phyloP scores from a whole-genome alignment of 2,888 invertebrate genomes.

The Micoletzkya japonica region DNA sequence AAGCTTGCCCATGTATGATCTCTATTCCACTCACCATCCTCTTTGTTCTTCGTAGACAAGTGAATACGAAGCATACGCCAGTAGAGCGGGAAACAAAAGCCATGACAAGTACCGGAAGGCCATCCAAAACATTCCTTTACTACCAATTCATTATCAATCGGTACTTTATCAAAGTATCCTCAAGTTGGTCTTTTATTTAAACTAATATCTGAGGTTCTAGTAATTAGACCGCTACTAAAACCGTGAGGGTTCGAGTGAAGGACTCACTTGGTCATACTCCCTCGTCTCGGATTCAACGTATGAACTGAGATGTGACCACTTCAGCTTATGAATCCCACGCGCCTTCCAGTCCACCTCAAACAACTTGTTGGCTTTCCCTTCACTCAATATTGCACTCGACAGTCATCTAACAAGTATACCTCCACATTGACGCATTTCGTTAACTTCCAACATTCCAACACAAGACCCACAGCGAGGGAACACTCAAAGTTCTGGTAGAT shows the following conservation, averaged over 20 bases:
- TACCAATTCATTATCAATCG: no score
- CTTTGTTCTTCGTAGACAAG: conserved; percentile 93
- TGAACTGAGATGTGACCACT: conserved; percentile 89
- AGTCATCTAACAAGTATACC: conserved; percentile 68
- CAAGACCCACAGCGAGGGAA: conserved; percentile 88
- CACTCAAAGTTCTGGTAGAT: conserved; percentile 68
- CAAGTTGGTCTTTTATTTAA: no score
- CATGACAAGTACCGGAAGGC: conserved; percentile 96
- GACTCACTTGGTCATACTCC: conserved; percentile 78
- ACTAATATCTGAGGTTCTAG: no score
- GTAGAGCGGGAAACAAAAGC: conserved; percentile 88
- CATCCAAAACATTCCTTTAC: conserved; percentile 71
- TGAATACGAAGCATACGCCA: conserved; percentile 90
- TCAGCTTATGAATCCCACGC: conserved; percentile 80
- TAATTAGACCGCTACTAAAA: no score
- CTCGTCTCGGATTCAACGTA: conserved; percentile 92
- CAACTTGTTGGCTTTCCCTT: conserved; percentile 66
- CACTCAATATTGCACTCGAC: neutral
- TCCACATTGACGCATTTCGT: conserved; percentile 77
- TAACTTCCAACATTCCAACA: conserved; percentile 98
- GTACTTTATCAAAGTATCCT: no score
- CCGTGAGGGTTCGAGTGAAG: no score
- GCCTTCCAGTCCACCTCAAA: no score
- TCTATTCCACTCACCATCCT: conserved; percentile 73
- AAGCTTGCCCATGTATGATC: neutral